Base-by-base conservation (phyloP, 2,888 invertebrate species). In the Pogonocherus hispidulus region DNA sequence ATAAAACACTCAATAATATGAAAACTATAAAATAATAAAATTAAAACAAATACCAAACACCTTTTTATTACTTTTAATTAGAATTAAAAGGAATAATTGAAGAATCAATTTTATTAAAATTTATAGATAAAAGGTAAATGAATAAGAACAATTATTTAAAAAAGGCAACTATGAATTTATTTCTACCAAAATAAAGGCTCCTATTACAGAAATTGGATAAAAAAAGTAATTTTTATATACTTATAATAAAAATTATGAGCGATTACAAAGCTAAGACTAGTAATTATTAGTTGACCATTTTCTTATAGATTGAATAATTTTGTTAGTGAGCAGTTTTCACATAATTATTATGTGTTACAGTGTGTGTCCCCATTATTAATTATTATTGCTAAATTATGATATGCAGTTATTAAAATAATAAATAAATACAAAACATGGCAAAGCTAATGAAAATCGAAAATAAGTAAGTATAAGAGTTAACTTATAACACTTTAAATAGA, bases 81-180 rank as follows among this genome's bases (percentile, higher is more conserved):
- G n/a, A n/a, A n/a, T n/a, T n/a, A n/a, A n/a, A n/a, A n/a, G n/a
- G n/a, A n/a, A n/a, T n/a, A n/a, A n/a, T n/a, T n/a, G n/a, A n/a
- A n/a, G n/a, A n/a, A n/a, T n/a, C n/a, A n/a, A n/a, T n/a, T n/a
- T n/a, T n/a, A n/a, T n/a, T n/a, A n/a, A 8, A 27, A 5, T 27
- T 27, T n/a, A 22, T 1, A 1, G 18, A n/a, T 49, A 19, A 5
- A 22, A 19, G 22, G 18, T 46, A 16, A 47, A 23, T n/a, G 11
- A 57, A 23, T 32, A 62, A 62, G 46, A 32, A 35, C 0, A 14
- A 19, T 54, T 23, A n/a, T 20, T 63, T 77, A 78, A 81, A 83
- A 83, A 84, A 83, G 81, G 83, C 83, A 82, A 80, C 82, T 83
- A 83, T 81, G 60, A 72, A 75, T 80, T 84, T 82, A 82, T 83